These are phyloP conservation scores for Syrphus vitripennis DNA, from an alignment of 2,888 invertebrate species.

Conservation along the genomic window DNA sequence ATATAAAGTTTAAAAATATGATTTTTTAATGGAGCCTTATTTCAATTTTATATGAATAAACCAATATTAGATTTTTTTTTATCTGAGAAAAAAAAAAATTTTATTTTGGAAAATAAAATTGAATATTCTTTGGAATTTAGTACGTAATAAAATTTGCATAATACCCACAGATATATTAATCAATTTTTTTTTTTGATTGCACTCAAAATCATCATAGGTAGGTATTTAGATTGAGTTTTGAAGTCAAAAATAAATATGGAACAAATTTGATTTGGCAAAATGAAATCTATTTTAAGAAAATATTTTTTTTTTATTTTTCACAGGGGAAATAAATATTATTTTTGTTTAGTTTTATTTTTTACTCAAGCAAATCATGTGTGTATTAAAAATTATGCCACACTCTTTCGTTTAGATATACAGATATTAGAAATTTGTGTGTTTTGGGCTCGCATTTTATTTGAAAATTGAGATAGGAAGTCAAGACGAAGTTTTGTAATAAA, in stretches of 20 bases:
- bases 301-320: background rate
- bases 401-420: background rate
- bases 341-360: background rate
- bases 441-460: background rate
- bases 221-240: too few relatives aligned
- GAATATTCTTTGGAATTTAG: too few relatives aligned
- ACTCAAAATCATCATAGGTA: too few relatives aligned
- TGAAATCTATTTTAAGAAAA: background rate
- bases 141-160: too few relatives aligned
- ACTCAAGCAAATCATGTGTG: background rate
- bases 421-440: background rate
- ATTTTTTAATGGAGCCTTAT: too few relatives aligned
- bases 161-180: too few relatives aligned
- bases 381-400: background rate
- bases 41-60: background rate
- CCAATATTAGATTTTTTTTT: too few relatives aligned
- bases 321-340: too few relatives aligned
- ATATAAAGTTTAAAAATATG: too few relatives aligned
- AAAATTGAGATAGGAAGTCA: background rate
- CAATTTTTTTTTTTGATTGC: background rate
- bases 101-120: background rate
- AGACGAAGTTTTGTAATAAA: background rate
- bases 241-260: conserved; percentile 32
- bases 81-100: too few relatives aligned
- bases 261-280: background rate